Conservation (phyloP, 1,140 invertebrate species). For the Berghia stephanieae region DNA sequence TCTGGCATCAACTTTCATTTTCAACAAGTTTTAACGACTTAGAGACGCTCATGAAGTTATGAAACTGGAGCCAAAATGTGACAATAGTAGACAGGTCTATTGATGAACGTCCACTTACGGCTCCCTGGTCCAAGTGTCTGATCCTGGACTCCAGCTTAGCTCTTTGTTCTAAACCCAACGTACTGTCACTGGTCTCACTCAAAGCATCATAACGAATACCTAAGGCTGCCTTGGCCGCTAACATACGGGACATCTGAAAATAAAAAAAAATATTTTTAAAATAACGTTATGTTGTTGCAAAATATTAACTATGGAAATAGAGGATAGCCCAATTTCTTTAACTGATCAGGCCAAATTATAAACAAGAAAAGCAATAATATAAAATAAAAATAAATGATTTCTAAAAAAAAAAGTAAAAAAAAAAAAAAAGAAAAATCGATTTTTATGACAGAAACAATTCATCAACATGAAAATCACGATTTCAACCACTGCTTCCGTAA, state of each 20-base stretch:
- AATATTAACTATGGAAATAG: neutral
- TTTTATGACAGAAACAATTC: no score
- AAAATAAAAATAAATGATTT: no score
- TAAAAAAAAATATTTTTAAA: neutral
- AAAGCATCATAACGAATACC: constrained; percentile 95
- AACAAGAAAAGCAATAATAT: no score
- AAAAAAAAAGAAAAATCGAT: no score
- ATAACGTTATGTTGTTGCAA: neutral
- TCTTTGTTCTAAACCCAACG: constrained; percentile 86
- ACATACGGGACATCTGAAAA: constrained; percentile 88
- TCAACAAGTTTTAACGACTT: no score
- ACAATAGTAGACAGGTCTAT: neutral
- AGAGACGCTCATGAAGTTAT: no score
- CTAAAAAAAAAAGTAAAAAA: no score
- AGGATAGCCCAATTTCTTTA: neutral
- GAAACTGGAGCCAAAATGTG: neutral
- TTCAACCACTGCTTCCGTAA: no score
- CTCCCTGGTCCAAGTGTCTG: constrained; percentile 84
- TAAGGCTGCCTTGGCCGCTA: constrained; percentile 94
- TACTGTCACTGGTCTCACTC: constrained; percentile 78
- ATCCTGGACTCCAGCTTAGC: constrained; percentile 85
- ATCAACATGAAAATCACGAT: no score
- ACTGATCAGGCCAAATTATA: no score
- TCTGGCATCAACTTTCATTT: no score
- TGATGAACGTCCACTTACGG: constrained; percentile 68